phyloP scores from a whole-genome alignment of 2,888 invertebrate genomes.

The Hypomecis atomaria region DNA sequence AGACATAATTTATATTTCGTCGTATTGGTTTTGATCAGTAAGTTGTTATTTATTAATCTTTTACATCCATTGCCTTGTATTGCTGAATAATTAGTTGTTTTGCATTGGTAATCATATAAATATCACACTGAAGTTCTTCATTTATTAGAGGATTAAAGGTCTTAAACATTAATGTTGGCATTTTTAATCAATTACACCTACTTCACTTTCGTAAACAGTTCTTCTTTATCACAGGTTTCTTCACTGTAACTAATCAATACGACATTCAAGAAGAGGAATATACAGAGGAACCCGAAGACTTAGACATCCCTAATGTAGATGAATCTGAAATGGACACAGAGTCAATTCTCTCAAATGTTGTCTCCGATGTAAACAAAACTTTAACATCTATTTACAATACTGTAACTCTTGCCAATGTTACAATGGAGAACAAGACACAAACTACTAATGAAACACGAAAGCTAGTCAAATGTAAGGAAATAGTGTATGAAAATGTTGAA shows the following conservation, averaged over 20 bases:
- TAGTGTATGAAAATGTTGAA: slow-evolving; percentile 68
- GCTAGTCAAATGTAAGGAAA: slow-evolving; percentile 74
- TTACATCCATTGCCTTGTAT: slow-evolving; percentile 21
- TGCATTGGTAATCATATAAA: slow-evolving; percentile 4
- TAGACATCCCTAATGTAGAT: slow-evolving; percentile 73
- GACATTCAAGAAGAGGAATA: slow-evolving; percentile 68
- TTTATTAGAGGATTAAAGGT: not conserved
- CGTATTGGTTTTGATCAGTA: slow-evolving; percentile 30
- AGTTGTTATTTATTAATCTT: slow-evolving; percentile 10
- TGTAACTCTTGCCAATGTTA: slow-evolving; percentile 73
- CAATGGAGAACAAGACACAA: slow-evolving; percentile 69
- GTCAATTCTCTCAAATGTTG: slow-evolving; percentile 74
- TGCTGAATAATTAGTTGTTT: slow-evolving; percentile 11
- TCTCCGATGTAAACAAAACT: slow-evolving; percentile 78
- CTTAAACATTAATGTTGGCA: not conserved
- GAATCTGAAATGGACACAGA: slow-evolving; percentile 63
- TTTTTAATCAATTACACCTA: not conserved
- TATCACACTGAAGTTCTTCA: not conserved
- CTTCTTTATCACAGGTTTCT: slow-evolving; percentile 51
- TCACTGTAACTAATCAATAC: slow-evolving; percentile 58
- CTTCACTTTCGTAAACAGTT: not conserved
- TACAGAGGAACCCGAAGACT: slow-evolving; percentile 54
- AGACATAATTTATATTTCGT: slow-evolving; percentile 22
- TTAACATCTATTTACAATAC: slow-evolving; percentile 75
- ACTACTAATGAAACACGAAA: slow-evolving; percentile 73